phyloP scores from a whole-genome alignment of 2,113 vertebrate species.

The Anolis carolinensis region DNA sequence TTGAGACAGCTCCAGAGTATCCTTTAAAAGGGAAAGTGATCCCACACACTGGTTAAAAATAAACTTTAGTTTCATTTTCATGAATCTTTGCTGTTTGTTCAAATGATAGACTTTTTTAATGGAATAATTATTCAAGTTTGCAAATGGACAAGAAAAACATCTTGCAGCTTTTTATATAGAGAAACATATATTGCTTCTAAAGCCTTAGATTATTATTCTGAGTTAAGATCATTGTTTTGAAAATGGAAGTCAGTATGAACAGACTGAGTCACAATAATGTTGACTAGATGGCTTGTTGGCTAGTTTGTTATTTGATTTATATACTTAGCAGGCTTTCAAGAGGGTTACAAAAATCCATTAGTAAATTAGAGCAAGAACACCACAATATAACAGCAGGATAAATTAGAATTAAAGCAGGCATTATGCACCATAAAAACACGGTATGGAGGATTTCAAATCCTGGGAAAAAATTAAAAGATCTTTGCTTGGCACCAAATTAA shows the following conservation, averaged over 20 bases:
- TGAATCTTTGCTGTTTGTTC: slow-evolving; percentile 29
- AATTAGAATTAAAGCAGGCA: not conserved
- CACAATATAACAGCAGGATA: not conserved
- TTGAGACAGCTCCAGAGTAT: not conserved
- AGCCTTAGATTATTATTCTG: not conserved
- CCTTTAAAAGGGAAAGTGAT: slow-evolving; percentile 67
- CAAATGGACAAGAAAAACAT: not conserved
- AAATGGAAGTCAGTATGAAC: not conserved
- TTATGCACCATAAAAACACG: not conserved
- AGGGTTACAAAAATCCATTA: not conserved
- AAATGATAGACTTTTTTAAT: slow-evolving; percentile 11
- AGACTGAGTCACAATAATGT: not conserved
- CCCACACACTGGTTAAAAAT: slow-evolving; percentile 65
- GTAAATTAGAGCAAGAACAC: not conserved
- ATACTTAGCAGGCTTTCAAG: not conserved
- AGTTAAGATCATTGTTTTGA: fast-evolving
- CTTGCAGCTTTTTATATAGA: fast-evolving
- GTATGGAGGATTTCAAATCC: not conserved
- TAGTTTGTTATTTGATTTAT: not conserved
- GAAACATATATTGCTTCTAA: slow-evolving; percentile 33
- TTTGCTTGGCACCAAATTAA: not conserved
- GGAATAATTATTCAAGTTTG: not conserved
- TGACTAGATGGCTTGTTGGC: not conserved
- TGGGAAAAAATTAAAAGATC: not conserved
- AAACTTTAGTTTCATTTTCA: slow-evolving; percentile 49